Evolutionary conservation across 2,797 vertebrate genomes (phyloP), one percentile per base, ranked within the genome.

Genomic region (Erithacus rubecula): DNA sequence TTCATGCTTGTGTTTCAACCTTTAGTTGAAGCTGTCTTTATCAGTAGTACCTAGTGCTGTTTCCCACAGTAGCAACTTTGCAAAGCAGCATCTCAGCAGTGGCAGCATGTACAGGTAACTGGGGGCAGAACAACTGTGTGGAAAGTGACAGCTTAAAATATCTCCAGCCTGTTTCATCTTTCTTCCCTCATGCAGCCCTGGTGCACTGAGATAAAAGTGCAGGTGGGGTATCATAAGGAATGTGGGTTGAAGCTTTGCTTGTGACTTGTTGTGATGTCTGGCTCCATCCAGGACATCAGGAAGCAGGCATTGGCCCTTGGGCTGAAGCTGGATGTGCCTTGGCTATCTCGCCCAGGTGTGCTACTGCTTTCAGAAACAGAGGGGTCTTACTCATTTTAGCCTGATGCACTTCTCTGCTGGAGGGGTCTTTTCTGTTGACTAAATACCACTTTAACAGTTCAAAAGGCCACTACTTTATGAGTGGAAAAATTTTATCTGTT

Each of bases 401-500:
- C 27, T 46, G 11, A 63, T 36, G 9, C 0, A 0, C 41, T 70
- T 59, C 39, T 63, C n/a, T 30, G 2, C 1, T 53, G 24, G 12
- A 4, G 37, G 37, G 12, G 13, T 49, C 23, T 86, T 58, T 81
- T 72, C 60, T 68, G 16, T 89, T 79, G 55, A 76, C 34, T 72
- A 65, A 41, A 70, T 79, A 72, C 49, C 30, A 44, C 32, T 63
- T 72, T n/a, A 94, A 32, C n/a, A 71, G 52, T 71, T 68, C 36
- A 71, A 85, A 85, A 81, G 53, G 10, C 43, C n/a, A 44, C 43
- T 65, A 17, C 21, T 89, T 75, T 51, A 43, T 39, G 29, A 78
- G 82, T 44, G 29, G 49, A 44, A 91, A 91, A 95, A 94, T 92
- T 92, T 94, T 89, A 97, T 96, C 88, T 81, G 80, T 96, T 90